A percentile compares a stretch with the other conserved stretches of the same genome.
Evolutionary conservation across 2,113 vertebrate species (phyloP).

Genomic region (Numenius arquata): DNA sequence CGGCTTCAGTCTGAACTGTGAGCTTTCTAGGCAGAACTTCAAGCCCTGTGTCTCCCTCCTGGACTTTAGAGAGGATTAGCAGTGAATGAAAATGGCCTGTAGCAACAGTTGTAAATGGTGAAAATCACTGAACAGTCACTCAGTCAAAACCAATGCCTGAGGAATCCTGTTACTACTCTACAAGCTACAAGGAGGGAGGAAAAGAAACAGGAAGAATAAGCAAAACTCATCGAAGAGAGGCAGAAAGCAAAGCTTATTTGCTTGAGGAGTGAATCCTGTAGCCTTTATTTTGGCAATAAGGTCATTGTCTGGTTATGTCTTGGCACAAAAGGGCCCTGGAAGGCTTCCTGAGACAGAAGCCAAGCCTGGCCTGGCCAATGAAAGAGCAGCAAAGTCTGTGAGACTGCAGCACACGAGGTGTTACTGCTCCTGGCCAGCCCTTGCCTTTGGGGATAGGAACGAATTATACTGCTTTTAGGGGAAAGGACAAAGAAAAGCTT

Average conservation of each 20-base stretch:
- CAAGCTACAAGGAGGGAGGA: not conserved
- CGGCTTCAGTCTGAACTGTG: not conserved
- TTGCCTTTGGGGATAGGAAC: not conserved
- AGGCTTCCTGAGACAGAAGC: not conserved
- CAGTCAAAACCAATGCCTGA: not conserved
- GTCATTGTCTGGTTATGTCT: not conserved
- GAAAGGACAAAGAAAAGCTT: not conserved
- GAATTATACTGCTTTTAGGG: not conserved
- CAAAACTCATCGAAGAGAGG: not conserved
- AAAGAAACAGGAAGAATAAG: not conserved
- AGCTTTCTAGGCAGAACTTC: not conserved
- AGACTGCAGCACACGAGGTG: not conserved
- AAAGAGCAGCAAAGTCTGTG: not conserved
- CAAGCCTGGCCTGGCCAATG: not conserved
- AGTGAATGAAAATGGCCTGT: not conserved
- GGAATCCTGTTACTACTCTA: not conserved
- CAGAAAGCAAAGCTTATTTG: not conserved
- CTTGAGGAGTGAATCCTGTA: not conserved
- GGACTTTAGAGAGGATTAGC: not conserved
- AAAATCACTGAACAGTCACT: not conserved
- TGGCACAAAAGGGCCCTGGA: not conserved
- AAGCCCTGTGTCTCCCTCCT: not conserved
- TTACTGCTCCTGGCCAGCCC: not conserved
- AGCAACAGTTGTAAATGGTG: not conserved
- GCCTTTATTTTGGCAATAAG: not conserved